Base-by-base conservation (phyloP, 2,797 vertebrate species). In the Zalophus californianus region DNA sequence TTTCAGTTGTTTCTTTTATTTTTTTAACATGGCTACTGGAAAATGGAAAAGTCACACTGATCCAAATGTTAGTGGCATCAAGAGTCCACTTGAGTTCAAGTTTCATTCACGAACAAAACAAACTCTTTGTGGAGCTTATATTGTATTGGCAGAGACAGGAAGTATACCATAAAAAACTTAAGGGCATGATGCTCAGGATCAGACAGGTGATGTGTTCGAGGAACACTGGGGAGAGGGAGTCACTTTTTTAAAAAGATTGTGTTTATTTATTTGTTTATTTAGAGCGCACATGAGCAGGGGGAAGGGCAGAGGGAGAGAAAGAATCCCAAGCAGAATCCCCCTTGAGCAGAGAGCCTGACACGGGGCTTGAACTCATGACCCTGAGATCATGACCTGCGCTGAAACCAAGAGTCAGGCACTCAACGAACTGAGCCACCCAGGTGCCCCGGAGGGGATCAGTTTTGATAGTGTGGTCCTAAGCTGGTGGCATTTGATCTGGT, bases 1-100 rank as follows among this genome's bases (percentile, higher is more conserved):
- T 70, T 70, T 91, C 58, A 21, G 18, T 79, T 16, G 18, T 35
- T 72, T 72, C 35, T 13, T 41, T 25, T 80, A 15, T 62, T 38
- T 86, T 96, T 93, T 96, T 35, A 68, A 91, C 10, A 2, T 79
- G 72, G 18, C 27, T 18, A 29, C n/a, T 77, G 56, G 72, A 64
- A 96, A 60, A 68, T 35, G 3, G 86, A 52, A 56, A 56, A 93
- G 48, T 27, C 10, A 23, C 9, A n/a, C n/a, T 85, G 56, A 52
- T 44, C 80, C 14, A 41, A 60, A 56, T 32, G 56, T 54, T 62
- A 21, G 11, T 5, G 12, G 29, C 41, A 8, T 64, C 3, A 35
- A 73, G 48, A 1, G 2, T 86, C 82, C 27, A 3, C 50, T 32
- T 77, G 56, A 60, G 29, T 91, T 75, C 50, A 64, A 8, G 32